Percentiles rank a stretch among this genome's conserved stretches.
phyloP scores from a whole-genome alignment of 2,888 invertebrate genomes.

The Xylophagus ater region DNA sequence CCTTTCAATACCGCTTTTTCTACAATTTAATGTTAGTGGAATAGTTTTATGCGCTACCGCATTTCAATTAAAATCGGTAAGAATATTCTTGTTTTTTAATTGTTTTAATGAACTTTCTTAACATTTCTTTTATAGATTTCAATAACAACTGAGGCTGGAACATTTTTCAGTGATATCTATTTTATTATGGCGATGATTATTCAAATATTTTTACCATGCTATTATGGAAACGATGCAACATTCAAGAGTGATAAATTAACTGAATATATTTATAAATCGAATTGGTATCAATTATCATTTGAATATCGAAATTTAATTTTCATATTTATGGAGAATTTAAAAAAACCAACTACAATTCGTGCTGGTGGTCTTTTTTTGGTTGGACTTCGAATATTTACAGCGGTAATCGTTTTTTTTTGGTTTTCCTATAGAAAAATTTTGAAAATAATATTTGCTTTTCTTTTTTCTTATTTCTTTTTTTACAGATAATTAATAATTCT shows the following conservation, averaged over 20 bases:
- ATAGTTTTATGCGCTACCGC: conserved; percentile 8
- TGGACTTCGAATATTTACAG: conserved; percentile 29
- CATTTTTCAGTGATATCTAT: conserved; percentile 2
- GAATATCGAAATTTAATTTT: conserved; percentile 24
- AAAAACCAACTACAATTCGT: conserved; percentile 24
- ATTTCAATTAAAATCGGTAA: conserved; percentile 7
- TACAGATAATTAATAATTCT: conserved; percentile 30
- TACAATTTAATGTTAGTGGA: conserved; percentile 7
- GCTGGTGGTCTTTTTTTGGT: conserved; percentile 29
- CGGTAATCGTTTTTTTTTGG: conserved; percentile 19
- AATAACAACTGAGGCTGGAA: not conserved
- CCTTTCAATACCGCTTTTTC: conserved; percentile 1
- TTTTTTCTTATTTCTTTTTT: conserved; percentile 5
- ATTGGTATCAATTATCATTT: conserved; percentile 25
- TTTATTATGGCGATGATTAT: conserved; percentile 22
- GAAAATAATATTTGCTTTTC: not conserved
- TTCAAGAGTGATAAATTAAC: conserved; percentile 23
- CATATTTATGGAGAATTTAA: conserved; percentile 29
- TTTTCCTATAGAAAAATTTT: not conserved
- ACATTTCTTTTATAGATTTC: too few species aligned
- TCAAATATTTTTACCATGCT: conserved; percentile 32
- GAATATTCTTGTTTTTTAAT: conserved; percentile 6
- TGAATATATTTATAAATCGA: conserved; percentile 25
- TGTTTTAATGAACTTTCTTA: too few species aligned
- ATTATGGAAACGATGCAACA: conserved; percentile 29